Base-by-base conservation (phyloP, 1,140 invertebrate genomes). In the Lordiphosa clarofinis region DNA sequence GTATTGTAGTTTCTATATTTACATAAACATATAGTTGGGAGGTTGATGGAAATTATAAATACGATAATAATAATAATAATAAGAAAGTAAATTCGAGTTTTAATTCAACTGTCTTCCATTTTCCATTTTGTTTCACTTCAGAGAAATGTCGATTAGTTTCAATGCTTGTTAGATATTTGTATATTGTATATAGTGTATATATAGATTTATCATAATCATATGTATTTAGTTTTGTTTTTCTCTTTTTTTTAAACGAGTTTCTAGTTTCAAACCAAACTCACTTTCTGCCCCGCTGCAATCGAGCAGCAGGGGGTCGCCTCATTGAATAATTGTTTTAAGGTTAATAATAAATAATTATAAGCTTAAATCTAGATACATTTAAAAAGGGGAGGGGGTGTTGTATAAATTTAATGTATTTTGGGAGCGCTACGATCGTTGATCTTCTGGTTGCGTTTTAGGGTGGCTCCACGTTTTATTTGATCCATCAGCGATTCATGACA, bases 391-490 rank as follows among this genome's bases (percentile, higher is more conserved):
- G 40, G 15, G 4, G 4, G 3, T 10, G 43, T 6, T 12, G 8
- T 53, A 49, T 60, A 31, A 48, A 42, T 62, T 91, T 90, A 93
- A 86, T 92, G 92, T 74, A 93, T 93, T 87, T 92, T 91, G n/a
- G 93, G 93, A 11, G 93, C 92, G 42, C 93, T 94, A 42, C 93
- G 90, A 82, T 92, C 91, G 53, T 91, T 91, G 21, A 92, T 91
- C 21, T 91, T 90, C 36, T 91, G 91, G 39, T 90, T 81, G 91
- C 92, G 63, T 93, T 94, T 93, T 46, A 97, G 88, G 4, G 93
- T 93, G 2, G 95, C 95, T 21, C 96, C 96, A 38, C 94, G 92
- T 79, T 96, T 94, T 40, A 97, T 97, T 79, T 97, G 96, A 91
- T 97, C 96, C 95, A 97, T 96, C 1, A 97, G 90, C 52, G 90